Percentiles rank a stretch among this genome's conserved stretches.
phyloP scores from a whole-genome alignment of 2,113 vertebrate species.

The Dermatemys mawii region DNA sequence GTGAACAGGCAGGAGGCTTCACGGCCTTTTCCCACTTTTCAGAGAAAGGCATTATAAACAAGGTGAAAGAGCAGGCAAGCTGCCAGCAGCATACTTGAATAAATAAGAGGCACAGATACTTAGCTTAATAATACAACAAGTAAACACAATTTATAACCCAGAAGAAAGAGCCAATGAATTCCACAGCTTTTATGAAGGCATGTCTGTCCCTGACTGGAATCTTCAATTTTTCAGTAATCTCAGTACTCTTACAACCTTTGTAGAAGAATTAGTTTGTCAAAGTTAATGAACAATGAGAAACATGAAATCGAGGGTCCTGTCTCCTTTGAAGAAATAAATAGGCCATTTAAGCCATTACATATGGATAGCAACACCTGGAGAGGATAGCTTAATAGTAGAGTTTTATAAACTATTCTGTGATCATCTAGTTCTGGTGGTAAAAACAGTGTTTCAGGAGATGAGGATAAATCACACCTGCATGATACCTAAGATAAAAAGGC shows the following conservation, averaged over 20 bases:
- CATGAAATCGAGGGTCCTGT: not conserved
- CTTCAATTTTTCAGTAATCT: conserved; percentile 34
- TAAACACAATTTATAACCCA: not conserved
- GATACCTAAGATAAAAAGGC: not conserved
- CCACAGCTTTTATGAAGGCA: conserved; percentile 6
- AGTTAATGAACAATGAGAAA: conserved; percentile 31
- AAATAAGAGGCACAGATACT: not conserved
- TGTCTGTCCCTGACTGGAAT: not conserved
- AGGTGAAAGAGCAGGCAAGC: conserved; percentile 40
- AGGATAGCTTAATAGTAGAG: not conserved
- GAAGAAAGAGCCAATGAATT: conserved; percentile 7
- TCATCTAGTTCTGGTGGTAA: not conserved
- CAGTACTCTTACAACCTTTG: not conserved
- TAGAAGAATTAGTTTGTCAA: conserved; percentile 28
- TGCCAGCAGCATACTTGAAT: conserved; percentile 9
- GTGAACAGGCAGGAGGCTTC: too few relatives aligned
- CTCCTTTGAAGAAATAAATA: conserved; percentile 38
- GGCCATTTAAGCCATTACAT: conserved; percentile 33
- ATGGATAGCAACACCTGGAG: not conserved
- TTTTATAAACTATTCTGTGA: conserved; percentile 16
- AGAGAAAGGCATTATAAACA: conserved; percentile 35
- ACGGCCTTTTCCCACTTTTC: not conserved
- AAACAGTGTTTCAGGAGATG: not conserved
- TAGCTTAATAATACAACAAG: conserved; percentile 7
- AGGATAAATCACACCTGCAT: not conserved